These are phyloP conservation scores for Champsocephalus gunnari DNA, from an alignment of 2,797 vertebrate genomes.

Conservation along the genomic window DNA sequence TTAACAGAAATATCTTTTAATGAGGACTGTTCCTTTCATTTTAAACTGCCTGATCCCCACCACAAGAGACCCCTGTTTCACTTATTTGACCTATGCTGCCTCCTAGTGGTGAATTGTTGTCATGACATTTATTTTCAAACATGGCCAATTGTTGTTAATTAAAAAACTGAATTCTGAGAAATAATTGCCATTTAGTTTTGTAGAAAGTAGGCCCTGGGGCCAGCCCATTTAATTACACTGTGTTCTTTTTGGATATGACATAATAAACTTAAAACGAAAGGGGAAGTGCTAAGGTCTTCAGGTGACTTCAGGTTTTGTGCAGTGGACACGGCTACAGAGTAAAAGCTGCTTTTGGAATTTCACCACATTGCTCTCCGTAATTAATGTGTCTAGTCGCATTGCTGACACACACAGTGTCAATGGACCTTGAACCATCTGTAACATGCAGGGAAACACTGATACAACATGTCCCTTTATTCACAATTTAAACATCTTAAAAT, in stretches of 20 bases:
- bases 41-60: neutral
- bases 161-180: neutral
- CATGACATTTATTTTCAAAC: constrained; percentile 18
- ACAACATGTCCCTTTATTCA: too few relatives aligned
- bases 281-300: neutral
- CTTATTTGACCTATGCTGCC: constrained; percentile 65
- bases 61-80: neutral
- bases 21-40: too few relatives aligned
- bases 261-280: neutral
- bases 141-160: neutral
- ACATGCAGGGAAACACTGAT: too few relatives aligned
- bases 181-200: neutral
- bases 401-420: neutral
- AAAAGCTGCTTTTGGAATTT: neutral
- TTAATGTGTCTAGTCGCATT: neutral
- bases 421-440: neutral
- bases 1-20: too few relatives aligned
- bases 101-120: constrained; percentile 65
- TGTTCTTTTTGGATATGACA: neutral
- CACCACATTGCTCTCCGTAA: neutral
- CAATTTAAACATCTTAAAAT: too few relatives aligned
- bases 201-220: neutral
- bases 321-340: neutral
- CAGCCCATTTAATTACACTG: neutral
- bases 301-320: neutral